Evolutionary conservation across 2,113 vertebrate species (phyloP).

Genomic region (Saimiri boliviensis): DNA sequence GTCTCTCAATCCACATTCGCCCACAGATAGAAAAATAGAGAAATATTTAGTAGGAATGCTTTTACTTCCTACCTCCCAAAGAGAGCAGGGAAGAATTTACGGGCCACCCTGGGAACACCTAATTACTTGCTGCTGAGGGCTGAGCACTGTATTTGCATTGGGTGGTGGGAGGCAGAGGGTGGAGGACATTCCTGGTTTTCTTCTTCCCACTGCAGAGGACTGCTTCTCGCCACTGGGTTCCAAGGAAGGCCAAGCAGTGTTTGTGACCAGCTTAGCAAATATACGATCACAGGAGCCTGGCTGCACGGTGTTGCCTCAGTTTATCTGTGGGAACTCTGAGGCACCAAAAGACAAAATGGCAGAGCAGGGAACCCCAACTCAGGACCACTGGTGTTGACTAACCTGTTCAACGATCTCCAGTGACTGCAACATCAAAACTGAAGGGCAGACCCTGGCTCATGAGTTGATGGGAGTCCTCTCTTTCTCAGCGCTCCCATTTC

Average conservation of each 20-base stretch:
- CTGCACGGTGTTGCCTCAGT: background rate
- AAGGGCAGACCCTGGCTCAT: background rate
- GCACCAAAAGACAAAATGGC: background rate
- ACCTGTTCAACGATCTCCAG: background rate
- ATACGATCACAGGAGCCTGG: background rate
- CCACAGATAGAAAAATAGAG: slow-evolving; percentile 7
- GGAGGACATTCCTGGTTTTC: background rate
- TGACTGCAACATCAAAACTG: background rate
- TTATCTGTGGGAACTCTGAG: background rate
- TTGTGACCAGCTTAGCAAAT: background rate
- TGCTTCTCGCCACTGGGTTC: background rate
- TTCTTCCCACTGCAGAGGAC: background rate
- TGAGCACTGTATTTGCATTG: background rate
- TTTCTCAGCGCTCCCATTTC: background rate
- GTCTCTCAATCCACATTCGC: background rate
- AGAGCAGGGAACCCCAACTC: background rate
- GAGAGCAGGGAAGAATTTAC: slow-evolving; percentile 33
- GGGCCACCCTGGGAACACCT: slow-evolving; percentile 6
- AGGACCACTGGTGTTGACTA: background rate
- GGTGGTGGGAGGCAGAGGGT: background rate
- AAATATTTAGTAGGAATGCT: background rate
- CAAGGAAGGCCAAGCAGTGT: background rate
- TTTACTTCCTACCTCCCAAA: slow-evolving; percentile 31
- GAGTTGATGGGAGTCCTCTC: background rate
- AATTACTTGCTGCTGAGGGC: slow-evolving; percentile 26